Conservation (phyloP, 2,888 invertebrate genomes). For the Dysmachus trigonus region DNA sequence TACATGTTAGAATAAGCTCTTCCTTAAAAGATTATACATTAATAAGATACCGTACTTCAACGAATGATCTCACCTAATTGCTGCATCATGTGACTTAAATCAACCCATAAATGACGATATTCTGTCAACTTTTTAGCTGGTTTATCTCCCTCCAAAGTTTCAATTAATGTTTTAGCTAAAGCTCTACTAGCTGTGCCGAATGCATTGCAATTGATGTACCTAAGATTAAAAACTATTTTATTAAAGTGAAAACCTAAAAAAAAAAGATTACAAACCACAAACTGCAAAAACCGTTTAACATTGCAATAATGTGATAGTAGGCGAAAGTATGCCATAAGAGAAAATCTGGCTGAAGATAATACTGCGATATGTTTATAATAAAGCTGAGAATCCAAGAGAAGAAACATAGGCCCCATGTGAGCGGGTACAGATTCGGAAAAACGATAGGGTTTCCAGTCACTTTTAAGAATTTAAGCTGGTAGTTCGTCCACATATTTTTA, state of each 20-base stretch:
- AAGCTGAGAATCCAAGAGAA: conserved; percentile 75
- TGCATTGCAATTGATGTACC: conserved; percentile 73
- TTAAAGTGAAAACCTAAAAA: not conserved
- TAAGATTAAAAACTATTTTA: conserved; percentile 51
- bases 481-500: conserved; percentile 82
- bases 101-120: conserved; percentile 76
- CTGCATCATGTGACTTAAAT: conserved; percentile 81
- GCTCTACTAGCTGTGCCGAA: conserved; percentile 73
- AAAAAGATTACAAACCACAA: conserved; percentile 67
- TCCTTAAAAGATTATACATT: conserved; percentile 59
- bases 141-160: conserved; percentile 71
- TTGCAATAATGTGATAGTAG: conserved; percentile 78
- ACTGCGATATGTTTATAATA: conserved; percentile 74
- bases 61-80: conserved; percentile 68
- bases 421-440: conserved; percentile 71
- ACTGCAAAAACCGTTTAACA: conserved; percentile 77
- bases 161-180: conserved; percentile 71
- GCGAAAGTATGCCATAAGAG: conserved; percentile 77
- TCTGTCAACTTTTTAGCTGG: conserved; percentile 73
- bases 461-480: conserved; percentile 69
- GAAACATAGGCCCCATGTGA: conserved; percentile 73
- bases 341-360: conserved; percentile 77
- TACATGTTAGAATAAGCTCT: conserved; percentile 81
- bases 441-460: conserved; percentile 70
- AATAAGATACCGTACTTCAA: not conserved